Evolutionary conservation across 2,888 invertebrate genomes (phyloP).

Genomic region (Cerceris ruficornis): DNA sequence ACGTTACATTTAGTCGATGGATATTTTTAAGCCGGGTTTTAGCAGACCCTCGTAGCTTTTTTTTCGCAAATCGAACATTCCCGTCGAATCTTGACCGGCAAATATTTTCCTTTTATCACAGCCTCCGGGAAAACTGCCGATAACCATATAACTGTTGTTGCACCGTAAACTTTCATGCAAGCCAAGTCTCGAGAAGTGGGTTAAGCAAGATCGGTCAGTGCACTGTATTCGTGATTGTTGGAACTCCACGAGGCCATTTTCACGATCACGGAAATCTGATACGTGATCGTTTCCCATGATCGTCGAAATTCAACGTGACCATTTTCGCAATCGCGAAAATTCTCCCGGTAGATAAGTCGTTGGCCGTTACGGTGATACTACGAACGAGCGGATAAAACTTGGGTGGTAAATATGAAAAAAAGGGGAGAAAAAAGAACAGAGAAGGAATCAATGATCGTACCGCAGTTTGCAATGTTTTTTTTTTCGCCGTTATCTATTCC

Average conservation of each 20-base stretch:
- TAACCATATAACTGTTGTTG: slow-evolving; percentile 10
- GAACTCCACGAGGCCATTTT: background rate
- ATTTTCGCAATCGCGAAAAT: background rate
- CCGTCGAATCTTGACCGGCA: background rate
- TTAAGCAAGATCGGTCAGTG: slow-evolving; percentile 3
- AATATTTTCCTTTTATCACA: slow-evolving; percentile 42
- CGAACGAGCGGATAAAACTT: too few relatives aligned
- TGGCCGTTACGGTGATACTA: too few relatives aligned
- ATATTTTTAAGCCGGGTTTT: slow-evolving; percentile 18
- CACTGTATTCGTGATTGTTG: background rate
- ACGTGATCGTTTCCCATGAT: background rate
- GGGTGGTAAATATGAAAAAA: too few relatives aligned
- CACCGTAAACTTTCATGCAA: background rate
- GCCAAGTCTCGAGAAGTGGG: slow-evolving; percentile 4
- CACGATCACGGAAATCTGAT: background rate
- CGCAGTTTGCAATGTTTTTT: too few relatives aligned
- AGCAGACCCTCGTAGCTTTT: background rate
- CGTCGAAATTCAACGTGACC: background rate
- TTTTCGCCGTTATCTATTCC: too few relatives aligned
- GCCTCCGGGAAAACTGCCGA: slow-evolving; percentile 13
- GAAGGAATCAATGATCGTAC: too few relatives aligned
- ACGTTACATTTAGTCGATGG: slow-evolving; percentile 7
- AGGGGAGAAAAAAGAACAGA: too few relatives aligned
- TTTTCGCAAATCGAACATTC: slow-evolving; percentile 7
- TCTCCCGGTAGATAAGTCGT: too few relatives aligned